phyloP scores from a whole-genome alignment of 2,888 invertebrate genomes.

The Acanthacorydalis orientalis region DNA sequence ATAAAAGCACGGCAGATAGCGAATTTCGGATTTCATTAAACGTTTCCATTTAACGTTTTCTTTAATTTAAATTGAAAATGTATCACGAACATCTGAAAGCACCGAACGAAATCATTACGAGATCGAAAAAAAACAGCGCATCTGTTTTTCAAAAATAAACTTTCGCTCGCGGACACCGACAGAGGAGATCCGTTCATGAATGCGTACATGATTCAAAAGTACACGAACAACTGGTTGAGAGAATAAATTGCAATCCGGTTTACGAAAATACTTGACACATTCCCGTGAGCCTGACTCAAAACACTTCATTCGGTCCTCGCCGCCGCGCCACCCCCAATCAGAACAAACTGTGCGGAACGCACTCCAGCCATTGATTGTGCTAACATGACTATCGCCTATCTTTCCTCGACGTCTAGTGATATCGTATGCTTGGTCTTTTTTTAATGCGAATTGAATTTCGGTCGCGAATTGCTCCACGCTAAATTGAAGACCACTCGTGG shows the following conservation, averaged over 20 bases:
- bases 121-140: slow-evolving; percentile 8
- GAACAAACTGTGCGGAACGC: background rate
- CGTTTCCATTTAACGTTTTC: too few relatives aligned
- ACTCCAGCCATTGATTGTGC: slow-evolving; percentile 4
- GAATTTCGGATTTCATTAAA: too few relatives aligned
- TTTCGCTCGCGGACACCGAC: too few relatives aligned
- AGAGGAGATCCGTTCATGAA: too few relatives aligned
- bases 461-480: background rate
- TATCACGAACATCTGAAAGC: too few relatives aligned
- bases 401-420: background rate
- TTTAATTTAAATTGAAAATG: too few relatives aligned
- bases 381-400: background rate
- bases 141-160: background rate
- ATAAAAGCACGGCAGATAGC: too few relatives aligned
- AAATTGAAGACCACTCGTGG: slow-evolving; percentile 3
- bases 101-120: background rate
- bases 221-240: background rate
- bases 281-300: background rate
- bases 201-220: too few relatives aligned
- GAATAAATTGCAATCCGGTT: slow-evolving; percentile 10
- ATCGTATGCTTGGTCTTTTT: background rate
- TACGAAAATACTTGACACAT: slow-evolving; percentile 9
- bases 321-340: slow-evolving; percentile 8
- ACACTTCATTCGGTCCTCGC: background rate
- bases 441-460: background rate